Percentiles rank a stretch among this genome's conserved stretches.
phyloP scores from a whole-genome alignment of 2,888 invertebrate species.

The Deilephila elpenor region DNA sequence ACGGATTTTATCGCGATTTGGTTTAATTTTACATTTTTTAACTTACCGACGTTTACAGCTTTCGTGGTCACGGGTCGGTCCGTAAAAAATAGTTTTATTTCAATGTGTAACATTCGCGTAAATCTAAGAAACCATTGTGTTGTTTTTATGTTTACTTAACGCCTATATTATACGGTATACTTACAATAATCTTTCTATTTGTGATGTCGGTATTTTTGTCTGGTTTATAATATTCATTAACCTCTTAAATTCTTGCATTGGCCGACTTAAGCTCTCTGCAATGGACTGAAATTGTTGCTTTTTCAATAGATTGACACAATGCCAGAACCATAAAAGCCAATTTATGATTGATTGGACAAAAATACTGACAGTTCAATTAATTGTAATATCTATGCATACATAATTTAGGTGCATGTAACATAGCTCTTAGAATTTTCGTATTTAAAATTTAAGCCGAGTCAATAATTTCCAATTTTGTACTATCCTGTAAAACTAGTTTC shows the following conservation, averaged over 20 bases:
- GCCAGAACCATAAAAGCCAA: not conserved
- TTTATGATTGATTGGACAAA: slow-evolving; percentile 17
- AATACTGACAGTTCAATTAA: slow-evolving; percentile 32
- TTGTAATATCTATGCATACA: slow-evolving; percentile 43
- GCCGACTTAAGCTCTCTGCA: too few relatives aligned
- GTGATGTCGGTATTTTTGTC: not conserved
- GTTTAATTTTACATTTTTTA: too few relatives aligned
- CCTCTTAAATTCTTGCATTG: not conserved
- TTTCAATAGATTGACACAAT: too few relatives aligned
- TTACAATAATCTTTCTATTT: slow-evolving; percentile 13
- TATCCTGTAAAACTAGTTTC: not conserved
- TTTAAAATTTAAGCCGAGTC: slow-evolving; percentile 32
- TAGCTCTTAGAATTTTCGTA: slow-evolving; percentile 44
- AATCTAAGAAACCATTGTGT: too few relatives aligned
- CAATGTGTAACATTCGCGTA: too few relatives aligned
- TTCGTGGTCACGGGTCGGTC: too few relatives aligned
- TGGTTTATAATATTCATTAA: not conserved
- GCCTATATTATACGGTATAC: not conserved
- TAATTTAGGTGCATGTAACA: slow-evolving; percentile 56
- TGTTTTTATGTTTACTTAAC: slow-evolving; percentile 9
- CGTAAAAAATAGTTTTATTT: too few relatives aligned
- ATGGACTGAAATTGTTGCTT: too few relatives aligned
- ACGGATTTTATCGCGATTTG: too few relatives aligned
- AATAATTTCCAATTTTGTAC: slow-evolving; percentile 32
- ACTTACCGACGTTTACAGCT: too few relatives aligned